phyloP scores from a whole-genome alignment of 2,888 invertebrate species.

The Tinea semifulvella region DNA sequence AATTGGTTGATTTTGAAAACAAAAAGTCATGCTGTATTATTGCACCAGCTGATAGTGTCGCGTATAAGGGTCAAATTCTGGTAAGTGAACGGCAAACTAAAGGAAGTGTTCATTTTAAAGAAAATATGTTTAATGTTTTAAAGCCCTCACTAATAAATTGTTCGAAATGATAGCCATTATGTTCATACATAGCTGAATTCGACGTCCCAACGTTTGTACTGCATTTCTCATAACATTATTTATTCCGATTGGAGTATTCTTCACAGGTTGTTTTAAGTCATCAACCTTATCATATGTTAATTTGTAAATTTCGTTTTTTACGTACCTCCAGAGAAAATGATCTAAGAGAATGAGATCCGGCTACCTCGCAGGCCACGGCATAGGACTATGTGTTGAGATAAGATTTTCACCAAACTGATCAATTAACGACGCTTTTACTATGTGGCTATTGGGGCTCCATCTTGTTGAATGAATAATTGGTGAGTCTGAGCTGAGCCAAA shows the following conservation, averaged over 20 bases:
- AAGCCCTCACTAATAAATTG: no score
- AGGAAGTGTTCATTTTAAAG: no score
- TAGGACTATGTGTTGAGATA: neutral
- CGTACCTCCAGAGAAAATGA: neutral
- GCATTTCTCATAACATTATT: neutral
- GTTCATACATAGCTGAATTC: no score
- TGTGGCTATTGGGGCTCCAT: neutral
- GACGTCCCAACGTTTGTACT: no score
- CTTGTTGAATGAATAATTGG: neutral
- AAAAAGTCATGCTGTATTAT: no score
- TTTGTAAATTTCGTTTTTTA: neutral
- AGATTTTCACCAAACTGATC: neutral
- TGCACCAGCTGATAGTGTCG: no score
- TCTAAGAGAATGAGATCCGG: neutral
- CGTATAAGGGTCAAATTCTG: no score
- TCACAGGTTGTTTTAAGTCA: no score
- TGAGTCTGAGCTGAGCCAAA: neutral
- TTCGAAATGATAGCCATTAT: no score
- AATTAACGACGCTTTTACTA: neutral
- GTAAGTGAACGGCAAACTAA: neutral
- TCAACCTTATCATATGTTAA: neutral
- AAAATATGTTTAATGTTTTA: no score
- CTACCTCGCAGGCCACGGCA: neutral
- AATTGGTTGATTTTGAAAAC: no score
- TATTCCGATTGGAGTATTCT: neutral